Conservation (phyloP, 2,113 vertebrate genomes). For the Mungos mungo region DNA sequence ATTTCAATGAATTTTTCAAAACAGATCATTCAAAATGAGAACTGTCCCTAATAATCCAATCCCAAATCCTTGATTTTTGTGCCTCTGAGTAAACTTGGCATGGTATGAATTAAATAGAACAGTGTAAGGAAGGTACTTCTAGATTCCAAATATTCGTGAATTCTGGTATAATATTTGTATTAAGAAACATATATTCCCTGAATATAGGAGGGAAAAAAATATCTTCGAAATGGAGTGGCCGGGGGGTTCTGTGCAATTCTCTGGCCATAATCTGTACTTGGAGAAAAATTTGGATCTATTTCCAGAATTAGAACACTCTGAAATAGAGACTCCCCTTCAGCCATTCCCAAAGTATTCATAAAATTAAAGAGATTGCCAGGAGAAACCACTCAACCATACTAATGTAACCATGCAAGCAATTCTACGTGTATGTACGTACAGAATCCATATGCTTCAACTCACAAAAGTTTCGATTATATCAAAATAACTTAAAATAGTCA, state of each 20-base stretch:
- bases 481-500: not conserved
- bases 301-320: not conserved
- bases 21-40: not conserved
- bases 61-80: not conserved
- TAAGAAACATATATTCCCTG: not conserved
- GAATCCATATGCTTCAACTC: not conserved
- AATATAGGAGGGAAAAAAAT: not conserved
- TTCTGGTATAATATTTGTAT: not conserved
- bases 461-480: not conserved
- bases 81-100: not conserved
- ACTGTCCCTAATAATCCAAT: not conserved
- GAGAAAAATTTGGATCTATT: not conserved
- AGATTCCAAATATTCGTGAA: not conserved
- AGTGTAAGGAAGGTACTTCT: not conserved
- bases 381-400: not conserved
- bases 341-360: not conserved
- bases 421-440: not conserved
- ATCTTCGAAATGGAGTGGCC: not conserved
- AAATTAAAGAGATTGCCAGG: not conserved
- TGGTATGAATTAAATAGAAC: not conserved
- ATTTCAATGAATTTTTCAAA: not conserved
- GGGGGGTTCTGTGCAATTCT: not conserved
- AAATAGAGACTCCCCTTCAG: not conserved
- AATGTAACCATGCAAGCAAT: not conserved
- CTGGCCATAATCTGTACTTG: not conserved